These are phyloP conservation scores for Euthynnus affinis DNA, from an alignment of 2,797 vertebrate species.

Conservation along the genomic window DNA sequence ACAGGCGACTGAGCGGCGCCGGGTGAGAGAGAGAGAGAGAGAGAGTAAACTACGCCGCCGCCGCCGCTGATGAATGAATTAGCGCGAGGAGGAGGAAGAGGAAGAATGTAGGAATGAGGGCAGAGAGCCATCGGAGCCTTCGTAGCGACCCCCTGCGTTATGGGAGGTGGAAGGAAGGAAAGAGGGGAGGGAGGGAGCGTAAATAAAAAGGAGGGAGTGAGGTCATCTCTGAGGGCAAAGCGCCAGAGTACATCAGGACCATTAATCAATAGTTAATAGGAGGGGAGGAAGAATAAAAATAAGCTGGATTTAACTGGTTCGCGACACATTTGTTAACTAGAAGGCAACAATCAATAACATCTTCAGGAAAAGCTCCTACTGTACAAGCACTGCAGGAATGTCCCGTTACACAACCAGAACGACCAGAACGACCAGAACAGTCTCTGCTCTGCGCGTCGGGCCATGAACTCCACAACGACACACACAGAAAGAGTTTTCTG, in stretches of 20 bases:
- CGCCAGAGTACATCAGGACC: neutral
- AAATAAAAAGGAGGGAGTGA: slow-evolving; percentile 14
- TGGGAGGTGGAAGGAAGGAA: slow-evolving; percentile 40
- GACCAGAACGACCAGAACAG: too few species aligned
- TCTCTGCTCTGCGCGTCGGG: too few species aligned
- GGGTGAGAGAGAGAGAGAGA: too few species aligned
- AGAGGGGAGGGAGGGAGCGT: neutral
- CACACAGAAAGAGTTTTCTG: too few species aligned
- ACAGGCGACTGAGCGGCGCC: slow-evolving; percentile 6
- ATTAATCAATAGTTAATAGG: slow-evolving; percentile 28
- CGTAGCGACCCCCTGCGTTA: slow-evolving; percentile 12
- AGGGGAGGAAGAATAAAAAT: slow-evolving; percentile 23
- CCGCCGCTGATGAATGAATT: neutral
- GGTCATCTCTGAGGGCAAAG: slow-evolving; percentile 8
- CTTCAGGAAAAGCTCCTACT: too few species aligned
- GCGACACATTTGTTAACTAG: neutral
- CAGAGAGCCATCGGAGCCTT: neutral
- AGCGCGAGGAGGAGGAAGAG: neutral
- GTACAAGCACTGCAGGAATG: too few species aligned
- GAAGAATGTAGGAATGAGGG: slow-evolving; percentile 9
- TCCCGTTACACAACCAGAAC: too few species aligned
- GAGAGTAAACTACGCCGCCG: neutral
- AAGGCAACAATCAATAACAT: too few species aligned
- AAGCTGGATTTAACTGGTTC: neutral
- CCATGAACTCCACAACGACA: too few species aligned